Evolutionary conservation across 2,888 invertebrate species (phyloP).

Genomic region (Drosophila infuscata): DNA sequence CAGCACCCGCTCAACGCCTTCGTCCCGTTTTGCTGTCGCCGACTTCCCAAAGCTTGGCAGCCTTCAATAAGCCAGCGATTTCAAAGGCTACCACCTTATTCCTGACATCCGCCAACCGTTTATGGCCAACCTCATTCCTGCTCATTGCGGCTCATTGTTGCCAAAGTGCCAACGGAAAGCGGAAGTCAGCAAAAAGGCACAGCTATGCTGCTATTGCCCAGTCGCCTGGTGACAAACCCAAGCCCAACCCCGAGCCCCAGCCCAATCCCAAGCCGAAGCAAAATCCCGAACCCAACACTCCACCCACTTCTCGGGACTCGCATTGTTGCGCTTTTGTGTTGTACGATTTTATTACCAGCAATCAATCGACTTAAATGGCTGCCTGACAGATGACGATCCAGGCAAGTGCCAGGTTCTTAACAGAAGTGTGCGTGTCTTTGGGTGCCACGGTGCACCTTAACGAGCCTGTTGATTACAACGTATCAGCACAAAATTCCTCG

Average conservation of each 20-base stretch:
- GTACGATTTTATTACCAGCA: slow-evolving; percentile 75
- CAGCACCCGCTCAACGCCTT: slow-evolving; percentile 16
- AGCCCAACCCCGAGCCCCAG: neutral
- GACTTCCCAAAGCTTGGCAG: slow-evolving; percentile 43
- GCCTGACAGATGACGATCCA: slow-evolving; percentile 38
- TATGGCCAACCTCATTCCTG: slow-evolving; percentile 36
- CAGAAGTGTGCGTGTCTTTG: neutral
- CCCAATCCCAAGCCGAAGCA: neutral
- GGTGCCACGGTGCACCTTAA: slow-evolving; percentile 39
- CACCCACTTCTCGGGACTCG: slow-evolving; percentile 17
- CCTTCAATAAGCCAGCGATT: slow-evolving; percentile 39
- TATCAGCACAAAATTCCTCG: slow-evolving; percentile 16
- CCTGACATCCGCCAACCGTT: slow-evolving; percentile 42
- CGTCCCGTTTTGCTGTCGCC: neutral
- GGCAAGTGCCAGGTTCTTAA: neutral
- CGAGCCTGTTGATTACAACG: slow-evolving; percentile 59
- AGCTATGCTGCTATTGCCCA: slow-evolving; percentile 1
- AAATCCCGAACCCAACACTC: neutral
- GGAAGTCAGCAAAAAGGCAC: slow-evolving; percentile 46
- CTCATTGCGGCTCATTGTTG: slow-evolving; percentile 40
- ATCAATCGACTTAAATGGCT: slow-evolving; percentile 68
- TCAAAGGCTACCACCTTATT: slow-evolving; percentile 42
- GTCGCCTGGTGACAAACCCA: neutral
- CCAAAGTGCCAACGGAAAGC: slow-evolving; percentile 71
- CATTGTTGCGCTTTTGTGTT: slow-evolving; percentile 70